Evolutionary conservation across 2,888 invertebrate species (phyloP), one percentile per base, ranked within the genome.

Genomic region (Hemaris fuciformis): DNA sequence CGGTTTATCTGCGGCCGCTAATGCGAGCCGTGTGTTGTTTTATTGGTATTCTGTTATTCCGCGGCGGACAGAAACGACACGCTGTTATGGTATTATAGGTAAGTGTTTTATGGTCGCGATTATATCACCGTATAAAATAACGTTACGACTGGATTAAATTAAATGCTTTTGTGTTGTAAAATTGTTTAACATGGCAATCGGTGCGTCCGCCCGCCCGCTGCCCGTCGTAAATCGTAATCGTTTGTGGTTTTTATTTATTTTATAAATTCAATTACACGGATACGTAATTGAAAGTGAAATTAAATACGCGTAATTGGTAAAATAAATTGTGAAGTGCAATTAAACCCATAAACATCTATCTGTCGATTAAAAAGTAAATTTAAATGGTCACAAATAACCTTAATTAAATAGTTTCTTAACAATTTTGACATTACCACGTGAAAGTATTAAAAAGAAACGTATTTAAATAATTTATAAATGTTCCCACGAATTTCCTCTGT

Each of bases 141-240:
- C 69, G 75, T 77, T 74, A 76, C 73, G 71, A 72, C 68, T 68
- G 69, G 68, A 73, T 75, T 78, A 75, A 77, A 79, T 79, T 77
- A 73, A 80, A 78, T 68, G 72, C 69, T 70, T 71, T 72, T 71
- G 70, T 69, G 73, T 77, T 69, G 79, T 80, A 77, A 76, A 80
- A 76, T 68, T 74, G 70, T 76, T 73, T 61, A 68, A 75, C 69
- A 69, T 61, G 65, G 68, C 64, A 67, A 67, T 73, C 31, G 18
- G 27, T 10, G 18, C 31, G 31, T 7, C 53, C 10, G 18, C 10
- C 68, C 62, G 61, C 64, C 60, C 56, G 64, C 46, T 53, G 62
- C 62, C 60, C 58, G 15, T 53, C 60, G 45, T 59, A 62, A 48
- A 62, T 62, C 46, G 61, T 65, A 66, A 65, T 70, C 66, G 63